Conservation (phyloP, 2,797 vertebrate species). For the Acanthornis magna region DNA sequence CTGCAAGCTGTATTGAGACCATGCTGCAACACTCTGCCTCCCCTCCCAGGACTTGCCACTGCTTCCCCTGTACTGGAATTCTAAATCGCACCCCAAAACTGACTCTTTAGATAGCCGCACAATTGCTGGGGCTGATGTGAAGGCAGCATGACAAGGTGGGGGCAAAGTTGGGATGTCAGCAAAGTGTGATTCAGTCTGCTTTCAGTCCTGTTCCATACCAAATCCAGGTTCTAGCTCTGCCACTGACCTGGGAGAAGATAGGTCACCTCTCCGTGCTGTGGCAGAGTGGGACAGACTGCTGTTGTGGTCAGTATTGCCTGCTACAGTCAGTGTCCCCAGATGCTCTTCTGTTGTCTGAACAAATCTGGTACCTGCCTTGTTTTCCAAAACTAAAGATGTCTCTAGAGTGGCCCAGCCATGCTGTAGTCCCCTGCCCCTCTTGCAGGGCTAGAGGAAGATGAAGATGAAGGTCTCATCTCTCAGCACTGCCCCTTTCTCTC, state of each 20-base stretch:
- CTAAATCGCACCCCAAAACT: neutral
- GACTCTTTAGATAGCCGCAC: neutral
- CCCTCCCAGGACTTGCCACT: neutral
- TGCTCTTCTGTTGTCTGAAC: neutral
- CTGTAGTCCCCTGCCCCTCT: neutral
- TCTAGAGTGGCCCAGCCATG: rapidly evolving
- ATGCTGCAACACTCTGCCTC: neutral
- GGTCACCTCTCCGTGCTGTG: neutral
- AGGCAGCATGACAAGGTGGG: neutral
- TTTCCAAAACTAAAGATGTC: neutral
- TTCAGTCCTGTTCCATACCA: neutral
- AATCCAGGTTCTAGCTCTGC: neutral
- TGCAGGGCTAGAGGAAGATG: neutral
- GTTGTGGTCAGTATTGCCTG: neutral
- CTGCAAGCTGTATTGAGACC: neutral
- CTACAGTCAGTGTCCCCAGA: neutral
- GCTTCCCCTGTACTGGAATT: neutral
- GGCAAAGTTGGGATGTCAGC: rapidly evolving
- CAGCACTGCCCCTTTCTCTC: neutral
- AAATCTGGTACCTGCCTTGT: neutral
- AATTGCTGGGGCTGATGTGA: neutral
- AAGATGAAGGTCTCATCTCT: neutral
- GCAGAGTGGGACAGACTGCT: neutral
- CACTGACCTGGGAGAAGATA: neutral
- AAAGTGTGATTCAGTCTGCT: neutral